Evolutionary conservation across 2,888 invertebrate species (phyloP).

Genomic region (Sminthurinus aureus): DNA sequence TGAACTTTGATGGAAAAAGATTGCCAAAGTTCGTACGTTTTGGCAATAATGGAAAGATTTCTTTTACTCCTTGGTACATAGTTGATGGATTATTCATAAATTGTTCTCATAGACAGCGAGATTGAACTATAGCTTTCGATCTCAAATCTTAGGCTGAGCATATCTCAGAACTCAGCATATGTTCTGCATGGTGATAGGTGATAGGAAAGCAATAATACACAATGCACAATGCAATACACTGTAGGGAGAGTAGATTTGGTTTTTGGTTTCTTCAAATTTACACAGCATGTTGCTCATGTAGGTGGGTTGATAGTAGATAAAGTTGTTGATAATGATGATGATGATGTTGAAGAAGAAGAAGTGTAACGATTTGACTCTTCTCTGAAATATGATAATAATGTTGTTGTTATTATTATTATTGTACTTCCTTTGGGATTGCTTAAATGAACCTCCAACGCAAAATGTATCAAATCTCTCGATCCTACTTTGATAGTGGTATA

Average conservation of each 20-base stretch:
- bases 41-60: too few species aligned
- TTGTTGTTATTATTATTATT: conserved; percentile 15
- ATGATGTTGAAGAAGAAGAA: too few species aligned
- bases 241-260: neutral
- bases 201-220: too few species aligned
- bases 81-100: neutral
- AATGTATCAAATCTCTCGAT: too few species aligned
- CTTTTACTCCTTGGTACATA: neutral
- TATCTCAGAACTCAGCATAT: neutral
- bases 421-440: neutral
- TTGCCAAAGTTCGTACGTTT: neutral
- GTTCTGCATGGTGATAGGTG: neutral
- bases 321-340: too few species aligned
- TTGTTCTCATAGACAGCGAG: neutral
- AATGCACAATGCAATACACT: neutral
- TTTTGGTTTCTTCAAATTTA: conserved; percentile 16
- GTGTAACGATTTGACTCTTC: conserved; percentile 27
- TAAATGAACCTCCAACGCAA: neutral
- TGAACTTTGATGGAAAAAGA: neutral
- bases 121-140: conserved; percentile 1
- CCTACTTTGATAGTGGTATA: too few species aligned
- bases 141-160: conserved; percentile 15
- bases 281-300: conserved; percentile 37
- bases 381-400: neutral
- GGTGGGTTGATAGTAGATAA: too few species aligned